Conservation (phyloP, 2,888 invertebrate species). For the Leptogaster cylindrica region DNA sequence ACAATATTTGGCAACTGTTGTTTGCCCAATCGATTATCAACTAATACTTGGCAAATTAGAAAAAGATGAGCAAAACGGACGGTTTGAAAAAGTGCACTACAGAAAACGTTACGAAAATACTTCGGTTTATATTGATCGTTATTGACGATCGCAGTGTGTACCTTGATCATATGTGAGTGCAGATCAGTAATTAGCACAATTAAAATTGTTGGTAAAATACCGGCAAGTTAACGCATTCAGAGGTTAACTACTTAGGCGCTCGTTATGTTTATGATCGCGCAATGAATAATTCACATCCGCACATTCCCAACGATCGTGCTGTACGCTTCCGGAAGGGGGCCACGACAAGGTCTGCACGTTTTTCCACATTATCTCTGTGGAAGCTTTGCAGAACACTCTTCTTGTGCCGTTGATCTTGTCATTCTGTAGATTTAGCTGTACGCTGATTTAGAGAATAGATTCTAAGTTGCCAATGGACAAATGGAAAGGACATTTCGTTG, state of each 20-base stretch:
- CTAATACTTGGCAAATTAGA: neutral
- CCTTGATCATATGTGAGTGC: neutral
- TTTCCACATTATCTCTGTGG: neutral
- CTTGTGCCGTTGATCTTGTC: no score
- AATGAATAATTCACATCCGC: slow-evolving; percentile 26
- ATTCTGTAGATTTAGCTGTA: no score
- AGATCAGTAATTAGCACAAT: neutral
- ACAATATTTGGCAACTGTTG: slow-evolving; percentile 2
- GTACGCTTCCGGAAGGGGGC: neutral
- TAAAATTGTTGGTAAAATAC: neutral
- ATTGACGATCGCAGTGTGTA: neutral
- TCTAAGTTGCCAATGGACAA: no score
- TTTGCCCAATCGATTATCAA: slow-evolving; percentile 1
- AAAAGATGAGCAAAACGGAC: neutral
- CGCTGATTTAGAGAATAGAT: no score
- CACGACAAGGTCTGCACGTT: slow-evolving; percentile 5
- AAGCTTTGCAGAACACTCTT: slow-evolving; percentile 1
- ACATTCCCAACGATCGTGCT: neutral
- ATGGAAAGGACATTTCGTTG: no score
- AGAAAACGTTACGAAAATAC: no score
- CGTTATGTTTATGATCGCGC: neutral
- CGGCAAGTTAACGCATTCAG: neutral
- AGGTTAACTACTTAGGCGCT: slow-evolving; percentile 28
- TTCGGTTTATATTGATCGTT: neutral
- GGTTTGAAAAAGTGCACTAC: no score